Conservation (phyloP, 2,113 vertebrate species). For the human region DNA sequence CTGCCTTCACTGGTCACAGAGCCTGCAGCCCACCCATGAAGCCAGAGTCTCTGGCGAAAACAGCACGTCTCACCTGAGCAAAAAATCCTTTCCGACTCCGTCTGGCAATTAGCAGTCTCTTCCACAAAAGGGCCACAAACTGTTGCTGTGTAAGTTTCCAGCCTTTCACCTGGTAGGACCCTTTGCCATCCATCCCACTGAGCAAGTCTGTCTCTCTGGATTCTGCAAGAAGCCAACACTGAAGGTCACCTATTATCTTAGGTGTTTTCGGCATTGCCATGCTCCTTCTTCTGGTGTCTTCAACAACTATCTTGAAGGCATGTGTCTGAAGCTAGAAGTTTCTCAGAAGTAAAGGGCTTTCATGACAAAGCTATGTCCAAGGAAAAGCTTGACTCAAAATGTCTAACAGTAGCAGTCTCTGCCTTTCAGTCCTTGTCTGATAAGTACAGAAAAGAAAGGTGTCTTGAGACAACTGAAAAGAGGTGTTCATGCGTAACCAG, state of each 20-base stretch:
- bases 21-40: background rate
- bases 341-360: background rate
- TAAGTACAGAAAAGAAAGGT: background rate
- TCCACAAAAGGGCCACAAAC: constrained; percentile 96
- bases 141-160: constrained; percentile 95
- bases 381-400: background rate
- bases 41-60: background rate
- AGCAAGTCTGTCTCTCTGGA: constrained; percentile 93
- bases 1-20: background rate
- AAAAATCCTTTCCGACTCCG: constrained; percentile 98
- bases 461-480: background rate
- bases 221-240: constrained; percentile 82
- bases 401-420: background rate
- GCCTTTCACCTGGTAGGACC: constrained; percentile 91
- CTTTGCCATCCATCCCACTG: constrained; percentile 91
- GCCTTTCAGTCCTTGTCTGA: background rate
- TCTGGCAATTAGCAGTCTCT: constrained; percentile 93
- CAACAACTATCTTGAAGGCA: background rate
- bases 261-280: background rate
- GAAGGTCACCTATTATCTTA: background rate
- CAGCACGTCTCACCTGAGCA: constrained; percentile 91
- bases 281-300: background rate
- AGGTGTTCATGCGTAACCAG: background rate
- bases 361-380: background rate
- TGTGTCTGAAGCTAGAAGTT: background rate